phyloP scores from a whole-genome alignment of 1,140 invertebrate species.

The Acromyrmex echinatior region DNA sequence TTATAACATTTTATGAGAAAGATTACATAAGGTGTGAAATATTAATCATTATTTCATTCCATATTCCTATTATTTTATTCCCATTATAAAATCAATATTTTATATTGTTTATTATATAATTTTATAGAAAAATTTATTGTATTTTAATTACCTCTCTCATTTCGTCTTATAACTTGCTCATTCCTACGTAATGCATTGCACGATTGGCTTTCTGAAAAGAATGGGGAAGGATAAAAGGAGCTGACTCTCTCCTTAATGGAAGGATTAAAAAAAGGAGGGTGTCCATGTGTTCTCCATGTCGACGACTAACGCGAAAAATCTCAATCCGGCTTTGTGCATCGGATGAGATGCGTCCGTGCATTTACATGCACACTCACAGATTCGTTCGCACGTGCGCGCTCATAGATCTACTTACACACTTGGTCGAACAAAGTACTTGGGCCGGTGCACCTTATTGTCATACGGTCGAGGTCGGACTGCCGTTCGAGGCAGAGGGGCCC shows the following conservation, averaged over 20 bases:
- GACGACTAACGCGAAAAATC: slow-evolving; percentile 48
- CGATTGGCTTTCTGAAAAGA: slow-evolving; percentile 30
- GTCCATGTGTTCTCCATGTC: neutral
- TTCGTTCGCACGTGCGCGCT: neutral
- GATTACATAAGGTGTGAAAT: neutral
- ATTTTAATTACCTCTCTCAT: slow-evolving; percentile 5
- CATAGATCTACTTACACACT: slow-evolving; percentile 43
- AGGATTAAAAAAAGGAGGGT: slow-evolving; percentile 13
- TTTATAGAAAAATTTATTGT: neutral
- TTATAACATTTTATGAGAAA: neutral
- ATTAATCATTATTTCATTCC: neutral
- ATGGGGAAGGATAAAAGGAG: neutral
- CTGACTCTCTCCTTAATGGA: neutral
- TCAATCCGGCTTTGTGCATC: slow-evolving; percentile 33
- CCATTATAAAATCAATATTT: neutral
- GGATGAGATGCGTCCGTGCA: neutral
- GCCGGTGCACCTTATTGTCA: slow-evolving; percentile 60
- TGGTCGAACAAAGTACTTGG: slow-evolving; percentile 51
- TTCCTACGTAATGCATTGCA: neutral
- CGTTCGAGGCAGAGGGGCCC: slow-evolving; percentile 2
- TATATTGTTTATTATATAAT: neutral
- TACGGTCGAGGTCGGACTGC: slow-evolving; percentile 32
- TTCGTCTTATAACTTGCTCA: slow-evolving; percentile 5
- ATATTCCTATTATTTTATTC: too few species aligned
- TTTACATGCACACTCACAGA: neutral